Evolutionary conservation across 2,113 vertebrate genomes (phyloP).

Genomic region (Leucoraja erinaceus): DNA sequence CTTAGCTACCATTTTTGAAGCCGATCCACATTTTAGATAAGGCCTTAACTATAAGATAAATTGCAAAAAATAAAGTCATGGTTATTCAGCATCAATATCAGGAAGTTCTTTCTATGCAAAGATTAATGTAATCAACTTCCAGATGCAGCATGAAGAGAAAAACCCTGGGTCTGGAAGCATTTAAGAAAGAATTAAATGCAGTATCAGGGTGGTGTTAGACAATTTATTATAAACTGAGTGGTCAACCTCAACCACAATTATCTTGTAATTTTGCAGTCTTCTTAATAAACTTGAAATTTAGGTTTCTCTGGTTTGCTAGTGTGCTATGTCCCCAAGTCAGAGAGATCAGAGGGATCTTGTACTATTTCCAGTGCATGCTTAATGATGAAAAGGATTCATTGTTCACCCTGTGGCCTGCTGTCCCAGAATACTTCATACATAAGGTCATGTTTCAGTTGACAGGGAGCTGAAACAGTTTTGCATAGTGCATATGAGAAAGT

Average conservation of each 20-base stretch:
- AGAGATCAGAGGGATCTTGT: slow-evolving; percentile 9
- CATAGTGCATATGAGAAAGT: background rate
- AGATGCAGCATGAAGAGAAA: background rate
- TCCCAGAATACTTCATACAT: slow-evolving; percentile 33
- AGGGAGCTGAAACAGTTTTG: slow-evolving; percentile 27
- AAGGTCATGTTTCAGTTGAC: slow-evolving; percentile 29
- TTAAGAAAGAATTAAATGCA: background rate
- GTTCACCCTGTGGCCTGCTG: slow-evolving; percentile 25
- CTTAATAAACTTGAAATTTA: slow-evolving; percentile 6
- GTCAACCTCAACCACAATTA: background rate
- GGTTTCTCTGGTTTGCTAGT: background rate
- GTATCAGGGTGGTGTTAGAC: background rate
- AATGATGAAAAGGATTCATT: slow-evolving; percentile 34
- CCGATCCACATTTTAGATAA: no score
- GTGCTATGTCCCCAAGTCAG: background rate
- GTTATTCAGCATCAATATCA: background rate
- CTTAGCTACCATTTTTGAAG: no score
- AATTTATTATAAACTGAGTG: background rate
- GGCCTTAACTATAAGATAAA: background rate
- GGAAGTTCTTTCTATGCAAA: background rate
- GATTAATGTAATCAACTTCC: background rate
- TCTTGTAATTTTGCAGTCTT: slow-evolving; percentile 6
- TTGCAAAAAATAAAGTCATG: background rate
- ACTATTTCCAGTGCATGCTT: slow-evolving; percentile 23
- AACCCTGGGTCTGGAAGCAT: background rate